Evolutionary conservation across 1,140 invertebrate species (phyloP).

Genomic region (Habropoda laboriosa): DNA sequence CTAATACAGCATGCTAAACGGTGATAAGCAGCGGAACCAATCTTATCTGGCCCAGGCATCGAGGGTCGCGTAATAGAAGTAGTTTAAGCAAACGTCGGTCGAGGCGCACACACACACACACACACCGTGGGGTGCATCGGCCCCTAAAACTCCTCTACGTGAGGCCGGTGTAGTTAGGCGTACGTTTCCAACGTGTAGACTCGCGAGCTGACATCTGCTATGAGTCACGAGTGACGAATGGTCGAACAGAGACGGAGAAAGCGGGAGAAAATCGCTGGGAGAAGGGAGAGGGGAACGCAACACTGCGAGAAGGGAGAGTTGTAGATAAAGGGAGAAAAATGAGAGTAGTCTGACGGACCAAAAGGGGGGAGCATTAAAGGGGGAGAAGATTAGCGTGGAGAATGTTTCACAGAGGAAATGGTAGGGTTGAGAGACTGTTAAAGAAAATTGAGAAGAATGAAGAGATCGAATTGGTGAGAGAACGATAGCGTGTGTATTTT

Average conservation of each 20-base stretch:
- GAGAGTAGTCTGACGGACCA: not conserved
- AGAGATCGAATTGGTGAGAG: no score
- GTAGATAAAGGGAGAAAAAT: constrained; percentile 2
- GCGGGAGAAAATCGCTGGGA: constrained; percentile 17
- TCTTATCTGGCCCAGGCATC: constrained; percentile 23
- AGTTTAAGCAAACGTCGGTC: constrained; percentile 31
- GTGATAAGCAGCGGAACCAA: constrained; percentile 15
- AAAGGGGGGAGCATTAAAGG: not conserved
- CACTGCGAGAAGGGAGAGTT: not conserved
- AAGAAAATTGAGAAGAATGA: not conserved
- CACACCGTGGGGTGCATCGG: constrained; percentile 39
- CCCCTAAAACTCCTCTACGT: constrained; percentile 33
- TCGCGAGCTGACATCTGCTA: constrained; percentile 62
- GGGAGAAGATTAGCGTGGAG: not conserved
- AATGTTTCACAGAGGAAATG: not conserved
- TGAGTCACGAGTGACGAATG: constrained; percentile 62
- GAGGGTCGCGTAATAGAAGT: constrained; percentile 28
- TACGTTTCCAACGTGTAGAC: constrained; percentile 5
- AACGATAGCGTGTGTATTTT: not conserved
- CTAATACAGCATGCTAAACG: not conserved
- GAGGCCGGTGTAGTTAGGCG: not conserved
- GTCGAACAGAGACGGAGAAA: constrained; percentile 28
- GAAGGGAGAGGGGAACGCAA: not conserved
- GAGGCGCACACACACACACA: no score
- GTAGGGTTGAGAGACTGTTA: not conserved